Conservation (phyloP, 1,140 invertebrate genomes). For the Drosophila quadrilineata region DNA sequence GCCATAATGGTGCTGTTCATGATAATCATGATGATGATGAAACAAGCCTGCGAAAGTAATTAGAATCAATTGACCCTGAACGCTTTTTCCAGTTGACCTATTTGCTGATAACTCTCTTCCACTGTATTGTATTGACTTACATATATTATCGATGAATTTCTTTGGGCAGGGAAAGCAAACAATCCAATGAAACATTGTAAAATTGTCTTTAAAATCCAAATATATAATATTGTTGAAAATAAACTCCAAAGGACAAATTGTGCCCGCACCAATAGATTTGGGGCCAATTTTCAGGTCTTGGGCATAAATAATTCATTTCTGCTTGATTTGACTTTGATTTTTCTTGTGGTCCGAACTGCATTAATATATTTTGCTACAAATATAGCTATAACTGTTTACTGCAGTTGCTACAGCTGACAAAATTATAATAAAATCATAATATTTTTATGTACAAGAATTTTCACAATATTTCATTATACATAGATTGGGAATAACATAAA, state of each 20-base stretch:
- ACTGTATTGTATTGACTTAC: not conserved
- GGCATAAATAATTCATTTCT: constrained; percentile 35
- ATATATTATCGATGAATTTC: constrained; percentile 9
- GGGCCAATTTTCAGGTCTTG: not conserved
- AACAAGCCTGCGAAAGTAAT: constrained; percentile 48
- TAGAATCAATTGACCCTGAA: constrained; percentile 64
- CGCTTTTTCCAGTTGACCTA: constrained; percentile 59
- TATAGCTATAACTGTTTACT: no score
- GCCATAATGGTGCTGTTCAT: not conserved
- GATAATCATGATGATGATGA: not conserved
- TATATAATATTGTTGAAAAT: constrained; percentile 13
- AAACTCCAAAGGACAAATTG: constrained; percentile 29
- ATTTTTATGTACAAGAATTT: no score
- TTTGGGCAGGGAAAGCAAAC: not conserved
- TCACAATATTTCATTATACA: no score
- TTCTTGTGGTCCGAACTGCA: constrained; percentile 6
- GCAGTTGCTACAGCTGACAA: no score
- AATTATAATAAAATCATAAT: no score
- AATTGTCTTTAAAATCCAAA: constrained; percentile 27
- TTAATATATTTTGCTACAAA: no score
- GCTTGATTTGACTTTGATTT: constrained; percentile 33
- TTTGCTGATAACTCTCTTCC: constrained; percentile 39
- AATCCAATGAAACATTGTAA: constrained; percentile 18
- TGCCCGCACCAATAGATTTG: constrained; percentile 9
- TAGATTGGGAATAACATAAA: no score